Conservation (phyloP, 64 coral and sea anemone species). For the Porites lutea region DNA sequence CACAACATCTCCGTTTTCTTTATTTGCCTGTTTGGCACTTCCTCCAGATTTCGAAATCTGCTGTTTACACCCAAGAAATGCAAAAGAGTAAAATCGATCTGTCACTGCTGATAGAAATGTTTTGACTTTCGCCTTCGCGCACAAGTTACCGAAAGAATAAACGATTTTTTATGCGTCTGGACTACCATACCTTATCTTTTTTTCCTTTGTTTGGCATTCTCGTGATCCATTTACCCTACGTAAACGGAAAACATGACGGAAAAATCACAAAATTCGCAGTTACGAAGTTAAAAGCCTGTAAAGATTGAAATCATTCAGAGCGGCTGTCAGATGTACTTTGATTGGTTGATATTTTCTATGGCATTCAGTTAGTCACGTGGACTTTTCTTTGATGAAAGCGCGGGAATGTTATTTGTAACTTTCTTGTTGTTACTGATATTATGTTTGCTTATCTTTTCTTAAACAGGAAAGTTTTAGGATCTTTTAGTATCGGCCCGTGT, state of each 20-base stretch:
- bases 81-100: conserved; percentile 40
- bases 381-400: conserved; percentile 7
- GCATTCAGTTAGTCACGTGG: conserved; percentile 32
- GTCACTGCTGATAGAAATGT: not conserved
- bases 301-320: conserved; percentile 33
- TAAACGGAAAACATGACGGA: conserved; percentile 37
- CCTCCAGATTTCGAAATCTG: conserved; percentile 75
- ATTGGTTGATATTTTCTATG: conserved; percentile 62
- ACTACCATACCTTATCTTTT: conserved; percentile 86
- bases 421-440: too few species aligned
- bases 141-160: conserved; percentile 25
- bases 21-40: conserved; percentile 78
- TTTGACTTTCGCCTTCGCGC: not conserved
- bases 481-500: too few species aligned
- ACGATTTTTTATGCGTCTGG: not conserved
- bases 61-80: not conserved
- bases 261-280: conserved; percentile 51
- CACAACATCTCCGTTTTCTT: conserved; percentile 80
- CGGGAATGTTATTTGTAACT: not conserved
- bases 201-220: conserved; percentile 97
- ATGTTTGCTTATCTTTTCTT: too few species aligned
- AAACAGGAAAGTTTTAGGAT: too few species aligned
- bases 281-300: conserved; percentile 32
- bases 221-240: conserved; percentile 53
- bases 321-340: not conserved